A percentile compares a stretch with the other conserved stretches of the same genome.
Conservation (phyloP, 2,113 vertebrate species). For the Pygoscelis adeliae region DNA sequence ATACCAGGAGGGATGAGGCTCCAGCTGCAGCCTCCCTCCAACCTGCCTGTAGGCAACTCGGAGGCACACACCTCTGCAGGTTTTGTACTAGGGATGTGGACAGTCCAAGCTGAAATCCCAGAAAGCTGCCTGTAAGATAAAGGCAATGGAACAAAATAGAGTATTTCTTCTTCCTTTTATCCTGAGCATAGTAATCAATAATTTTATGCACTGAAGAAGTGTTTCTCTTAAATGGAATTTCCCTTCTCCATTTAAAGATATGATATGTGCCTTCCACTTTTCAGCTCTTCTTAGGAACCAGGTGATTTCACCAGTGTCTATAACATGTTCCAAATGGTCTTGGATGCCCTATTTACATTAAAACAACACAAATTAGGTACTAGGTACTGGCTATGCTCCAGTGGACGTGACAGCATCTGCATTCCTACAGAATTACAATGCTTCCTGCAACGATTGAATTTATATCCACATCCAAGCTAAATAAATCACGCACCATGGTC, state of each 20-base stretch:
- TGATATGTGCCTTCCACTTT: not conserved
- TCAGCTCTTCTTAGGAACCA: not conserved
- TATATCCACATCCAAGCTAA: conserved; percentile 5
- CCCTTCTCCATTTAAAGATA: not conserved
- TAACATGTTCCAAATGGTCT: rapidly evolving
- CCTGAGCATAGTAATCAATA: not conserved
- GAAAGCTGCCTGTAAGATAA: not conserved
- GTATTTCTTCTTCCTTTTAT: not conserved
- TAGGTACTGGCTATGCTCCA: not conserved
- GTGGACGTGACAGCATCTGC: not conserved
- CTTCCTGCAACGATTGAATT: not conserved
- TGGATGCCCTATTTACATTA: not conserved
- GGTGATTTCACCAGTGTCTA: not conserved
- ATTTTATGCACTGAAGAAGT: not conserved
- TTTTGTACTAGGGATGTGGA: rapidly evolving
- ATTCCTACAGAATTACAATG: not conserved
- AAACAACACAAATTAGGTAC: not conserved
- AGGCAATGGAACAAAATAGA: not conserved
- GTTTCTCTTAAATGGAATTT: not conserved
- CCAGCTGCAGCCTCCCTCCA: not conserved
- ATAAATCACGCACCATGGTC: not conserved
- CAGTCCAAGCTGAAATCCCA: not conserved
- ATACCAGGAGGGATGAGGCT: rapidly evolving
- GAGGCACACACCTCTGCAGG: too few species aligned
- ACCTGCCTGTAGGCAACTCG: not conserved